These are phyloP conservation scores for Ptychobarbus kaznakovi DNA, from an alignment of 2,797 vertebrate genomes.

Conservation along the genomic window DNA sequence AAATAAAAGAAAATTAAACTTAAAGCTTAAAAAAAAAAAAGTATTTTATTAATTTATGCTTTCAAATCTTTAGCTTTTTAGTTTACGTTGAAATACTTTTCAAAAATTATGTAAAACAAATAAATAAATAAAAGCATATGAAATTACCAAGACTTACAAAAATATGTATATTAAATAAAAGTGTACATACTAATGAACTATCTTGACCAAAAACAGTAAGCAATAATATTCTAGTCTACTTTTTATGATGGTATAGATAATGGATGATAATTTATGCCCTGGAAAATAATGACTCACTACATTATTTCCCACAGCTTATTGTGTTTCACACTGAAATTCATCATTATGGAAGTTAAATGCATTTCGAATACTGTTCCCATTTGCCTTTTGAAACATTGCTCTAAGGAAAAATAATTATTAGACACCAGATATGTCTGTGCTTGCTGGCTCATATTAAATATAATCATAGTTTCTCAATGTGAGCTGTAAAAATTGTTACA, in stretches of 20 bases:
- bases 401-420: background rate
- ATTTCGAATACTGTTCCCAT: background rate
- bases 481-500: background rate
- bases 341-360: background rate
- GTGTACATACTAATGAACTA: background rate
- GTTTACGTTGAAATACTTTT: background rate
- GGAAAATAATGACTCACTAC: background rate
- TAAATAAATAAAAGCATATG: background rate
- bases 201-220: background rate
- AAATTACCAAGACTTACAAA: background rate
- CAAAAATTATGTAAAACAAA: background rate
- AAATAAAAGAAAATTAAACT: background rate
- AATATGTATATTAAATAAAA: background rate
- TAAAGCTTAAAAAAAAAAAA: too few species aligned
- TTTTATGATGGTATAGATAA: background rate
- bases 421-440: constrained; percentile 9
- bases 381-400: background rate
- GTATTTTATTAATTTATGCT: background rate
- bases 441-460: constrained; percentile 5
- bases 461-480: background rate
- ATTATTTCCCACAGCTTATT: background rate
- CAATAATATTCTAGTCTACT: background rate
- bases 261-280: background rate
- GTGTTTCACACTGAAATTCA: background rate
- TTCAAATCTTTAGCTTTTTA: background rate